These are phyloP conservation scores for Drosophila niveifrons DNA, from an alignment of 2,888 invertebrate genomes.

Conservation along the genomic window DNA sequence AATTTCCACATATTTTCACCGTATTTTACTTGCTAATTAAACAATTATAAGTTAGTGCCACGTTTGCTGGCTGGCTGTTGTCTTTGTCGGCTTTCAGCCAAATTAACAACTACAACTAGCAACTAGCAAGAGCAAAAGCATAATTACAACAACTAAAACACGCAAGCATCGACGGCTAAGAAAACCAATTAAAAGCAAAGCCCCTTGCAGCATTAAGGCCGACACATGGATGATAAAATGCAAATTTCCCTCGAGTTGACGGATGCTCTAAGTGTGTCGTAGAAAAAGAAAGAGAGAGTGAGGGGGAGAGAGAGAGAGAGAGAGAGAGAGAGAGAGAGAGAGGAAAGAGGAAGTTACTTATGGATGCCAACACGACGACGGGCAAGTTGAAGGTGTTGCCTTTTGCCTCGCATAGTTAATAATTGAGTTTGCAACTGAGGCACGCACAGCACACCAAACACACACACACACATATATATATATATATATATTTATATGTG, in stretches of 20 bases:
- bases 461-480: constrained; percentile 23
- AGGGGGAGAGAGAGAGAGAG: background rate
- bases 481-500: background rate
- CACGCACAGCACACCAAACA: constrained; percentile 62
- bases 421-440: constrained; percentile 76
- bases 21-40: constrained; percentile 77
- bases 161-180: constrained; percentile 36
- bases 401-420: constrained; percentile 71
- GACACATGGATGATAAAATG: constrained; percentile 76
- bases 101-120: constrained; percentile 61
- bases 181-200: constrained; percentile 78
- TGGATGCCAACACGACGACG: constrained; percentile 49
- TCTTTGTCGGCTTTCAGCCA: constrained; percentile 41
- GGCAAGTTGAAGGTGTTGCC: constrained; percentile 70
- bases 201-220: constrained; percentile 57
- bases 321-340: constrained; percentile 7
- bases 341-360: constrained; percentile 37
- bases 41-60: constrained; percentile 73
- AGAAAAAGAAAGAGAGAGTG: background rate
- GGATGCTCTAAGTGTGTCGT: constrained; percentile 20
- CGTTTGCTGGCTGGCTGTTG: constrained; percentile 9
- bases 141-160: constrained; percentile 17
- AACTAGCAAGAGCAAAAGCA: constrained; percentile 10
- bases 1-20: constrained; percentile 69
- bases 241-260: constrained; percentile 75